Evolutionary conservation across 64 coral and sea anemone species (phyloP), one percentile per base, ranked within the genome.

Genomic region (Catalaphyllia jardinei): DNA sequence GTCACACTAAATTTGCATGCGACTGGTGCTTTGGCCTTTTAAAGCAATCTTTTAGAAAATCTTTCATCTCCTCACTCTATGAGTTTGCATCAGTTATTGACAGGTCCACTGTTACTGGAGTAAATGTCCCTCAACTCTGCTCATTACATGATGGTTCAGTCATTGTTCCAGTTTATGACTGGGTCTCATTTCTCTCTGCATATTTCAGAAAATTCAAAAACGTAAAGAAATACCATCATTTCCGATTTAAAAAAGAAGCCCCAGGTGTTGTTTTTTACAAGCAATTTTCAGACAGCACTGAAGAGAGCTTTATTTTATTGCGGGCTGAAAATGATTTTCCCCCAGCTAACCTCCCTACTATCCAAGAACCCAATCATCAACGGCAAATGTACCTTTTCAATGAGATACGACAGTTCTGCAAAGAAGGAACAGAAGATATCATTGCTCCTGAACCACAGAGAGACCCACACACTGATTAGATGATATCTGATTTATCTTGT

Each of bases 1-100:
- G 85, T 4, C 85, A 87, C 71, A 87, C 71, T 4, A 87, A 87
- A 59, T 87, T 87, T 75, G 49, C 24, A 55, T 59, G 42, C 18
- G 85, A 87, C 73, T 55, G 24, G 67, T 67, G 63, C 38, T 82
- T 83, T 31, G 80, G 80, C 0, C 49, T 82, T 65, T 71, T 71
- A 28, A 90, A 82, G 75, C 42, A 67, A 49, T 72, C 61, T 51
- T 82, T 49, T 75, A 0, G 31, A 39, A 75, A 75, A 75, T 75
- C 20, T 39, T 75, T 75, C 14, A 33, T 75, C 25, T 75, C 73
- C 25, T 75, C 73, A 33, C 73, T 75, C 29, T 39, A 75, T 33
- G 10, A 75, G 12, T 75, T 75, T 38, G 73, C 73, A 75, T 38
- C 73, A 38, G 73, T 75, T 38, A 33, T 75, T 38, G 73, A 75